phyloP scores from a whole-genome alignment of 2,888 invertebrate genomes.

The Sarcophaga carnaria region DNA sequence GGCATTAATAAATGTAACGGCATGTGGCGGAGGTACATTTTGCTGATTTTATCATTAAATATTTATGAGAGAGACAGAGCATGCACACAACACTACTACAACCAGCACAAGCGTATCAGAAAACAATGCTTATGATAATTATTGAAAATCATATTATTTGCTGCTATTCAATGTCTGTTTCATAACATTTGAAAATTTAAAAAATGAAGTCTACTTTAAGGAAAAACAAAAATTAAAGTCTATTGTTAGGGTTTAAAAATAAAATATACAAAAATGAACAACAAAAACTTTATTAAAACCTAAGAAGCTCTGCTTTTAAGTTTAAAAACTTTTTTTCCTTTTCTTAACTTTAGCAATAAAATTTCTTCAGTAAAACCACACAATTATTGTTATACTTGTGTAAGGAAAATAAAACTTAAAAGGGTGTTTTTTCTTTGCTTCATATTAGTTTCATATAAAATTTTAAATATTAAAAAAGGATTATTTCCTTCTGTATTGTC shows the following conservation, averaged over 20 bases:
- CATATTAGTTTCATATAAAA: neutral
- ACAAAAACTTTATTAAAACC: no score
- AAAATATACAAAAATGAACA: neutral
- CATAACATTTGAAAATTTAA: no score
- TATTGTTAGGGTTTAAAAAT: neutral
- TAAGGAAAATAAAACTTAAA: neutral
- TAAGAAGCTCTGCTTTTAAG: no score
- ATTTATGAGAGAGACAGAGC: neutral
- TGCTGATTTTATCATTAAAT: constrained; percentile 1
- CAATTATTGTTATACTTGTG: neutral
- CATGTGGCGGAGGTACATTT: constrained; percentile 13
- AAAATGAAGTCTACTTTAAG: no score
- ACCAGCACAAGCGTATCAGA: neutral
- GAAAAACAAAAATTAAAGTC: neutral
- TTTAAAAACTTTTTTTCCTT: no score
- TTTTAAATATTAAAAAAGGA: neutral
- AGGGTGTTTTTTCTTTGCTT: neutral
- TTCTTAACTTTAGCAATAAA: no score
- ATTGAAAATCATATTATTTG: neutral
- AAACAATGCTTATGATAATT: neutral
- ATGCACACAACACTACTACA: neutral
- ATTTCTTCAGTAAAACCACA: neutral
- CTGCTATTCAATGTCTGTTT: neutral
- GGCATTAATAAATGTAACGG: neutral
- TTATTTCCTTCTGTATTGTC: neutral